Percentiles rank a stretch among this genome's conserved stretches.
Evolutionary conservation across 2,113 vertebrate genomes (phyloP).

Genomic region (Petroica traversi): DNA sequence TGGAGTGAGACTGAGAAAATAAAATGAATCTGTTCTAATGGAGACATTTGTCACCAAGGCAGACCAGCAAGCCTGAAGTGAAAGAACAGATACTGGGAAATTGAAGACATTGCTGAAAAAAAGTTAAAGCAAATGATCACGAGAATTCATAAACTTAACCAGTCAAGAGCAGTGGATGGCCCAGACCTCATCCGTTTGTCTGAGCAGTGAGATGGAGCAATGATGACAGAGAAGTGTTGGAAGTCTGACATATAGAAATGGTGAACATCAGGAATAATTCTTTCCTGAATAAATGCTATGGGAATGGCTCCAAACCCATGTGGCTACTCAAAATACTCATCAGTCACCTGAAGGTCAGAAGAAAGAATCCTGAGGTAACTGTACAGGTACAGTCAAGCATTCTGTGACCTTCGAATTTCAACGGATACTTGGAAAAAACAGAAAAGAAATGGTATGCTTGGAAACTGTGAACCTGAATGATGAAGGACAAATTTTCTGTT

Average conservation of each 20-base stretch:
- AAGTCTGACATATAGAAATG: neutral
- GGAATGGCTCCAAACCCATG: neutral
- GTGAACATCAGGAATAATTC: neutral
- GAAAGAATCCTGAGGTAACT: neutral
- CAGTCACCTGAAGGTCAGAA: neutral
- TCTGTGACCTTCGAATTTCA: neutral
- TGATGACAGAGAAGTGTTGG: neutral
- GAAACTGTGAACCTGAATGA: neutral
- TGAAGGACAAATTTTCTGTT: neutral
- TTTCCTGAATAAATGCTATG: neutral
- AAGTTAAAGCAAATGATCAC: neutral
- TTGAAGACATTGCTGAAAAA: neutral
- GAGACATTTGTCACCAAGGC: neutral
- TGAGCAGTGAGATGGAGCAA: neutral
- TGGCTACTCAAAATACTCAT: neutral
- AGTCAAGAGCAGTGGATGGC: neutral
- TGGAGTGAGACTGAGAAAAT: conserved; percentile 29
- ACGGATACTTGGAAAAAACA: neutral
- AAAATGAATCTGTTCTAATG: conserved; percentile 16
- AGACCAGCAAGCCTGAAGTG: neutral
- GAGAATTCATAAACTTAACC: neutral
- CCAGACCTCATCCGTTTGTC: neutral
- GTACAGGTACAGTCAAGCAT: neutral
- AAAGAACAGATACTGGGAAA: neutral
- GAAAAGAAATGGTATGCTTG: neutral